Evolutionary conservation across 2,113 vertebrate species (phyloP), one percentile per base, ranked within the genome.

Genomic region (Synchiropus splendidus): DNA sequence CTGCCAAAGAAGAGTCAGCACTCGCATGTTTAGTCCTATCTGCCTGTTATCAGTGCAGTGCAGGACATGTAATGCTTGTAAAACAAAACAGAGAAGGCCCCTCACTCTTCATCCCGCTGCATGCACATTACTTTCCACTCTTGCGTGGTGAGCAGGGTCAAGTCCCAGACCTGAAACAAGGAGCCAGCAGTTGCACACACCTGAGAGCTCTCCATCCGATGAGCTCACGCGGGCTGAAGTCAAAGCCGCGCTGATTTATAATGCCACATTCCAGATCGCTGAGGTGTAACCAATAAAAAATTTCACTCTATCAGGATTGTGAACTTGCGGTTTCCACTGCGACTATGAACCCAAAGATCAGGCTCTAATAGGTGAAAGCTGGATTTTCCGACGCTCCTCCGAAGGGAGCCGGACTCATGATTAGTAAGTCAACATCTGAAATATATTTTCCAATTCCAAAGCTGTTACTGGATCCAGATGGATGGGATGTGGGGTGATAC

Each of bases 381-480:
- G 72, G 36, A 59, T 53, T 60, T 61, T 50, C 39, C 56, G 30
- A 16, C 31, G 36, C 48, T 50, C 62, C 60, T 78, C 75, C 75
- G 65, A 74, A 79, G 62, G 60, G 65, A 71, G 64, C 61, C 70
- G 45, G 58, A 70, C 63, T 66, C 64, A 77, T 75, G 64, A 76
- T 74, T 72, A 74, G 41, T 48, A 42, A 45, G 64, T 71, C 67
- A 60, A 81, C 81, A 83, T 79, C 77, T 83, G 79, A 83, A 51
- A 79, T 63, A 58, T 47, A 75, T 79, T 80, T 79, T 53, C 67
- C 64, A 67, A 70, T 74, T 59, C 55, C 50, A 49, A 55, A 51
- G 49, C 36, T 42, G 42, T 81, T 75, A 79, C 64, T 75, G 50
- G 42, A 83, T 78, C 52, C 79, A 83, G 53, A 80, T 81, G 80